phyloP scores from a whole-genome alignment of 1,140 invertebrate genomes.

The Andricus grossulariae region DNA sequence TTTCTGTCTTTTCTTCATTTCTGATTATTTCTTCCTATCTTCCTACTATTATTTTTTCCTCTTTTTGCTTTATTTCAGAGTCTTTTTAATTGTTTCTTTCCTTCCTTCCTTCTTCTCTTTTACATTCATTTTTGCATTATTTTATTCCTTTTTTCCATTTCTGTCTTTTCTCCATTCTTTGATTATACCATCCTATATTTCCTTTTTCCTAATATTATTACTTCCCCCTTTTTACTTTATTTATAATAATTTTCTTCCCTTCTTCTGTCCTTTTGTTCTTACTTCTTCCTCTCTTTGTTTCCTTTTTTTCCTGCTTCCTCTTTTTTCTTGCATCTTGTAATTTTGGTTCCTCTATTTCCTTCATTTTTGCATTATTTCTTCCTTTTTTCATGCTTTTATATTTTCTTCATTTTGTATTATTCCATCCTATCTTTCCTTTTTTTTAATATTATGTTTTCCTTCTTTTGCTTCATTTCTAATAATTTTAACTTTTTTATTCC shows the following conservation, averaged over 20 bases:
- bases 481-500: too few relatives aligned
- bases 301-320: not conserved
- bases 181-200: not conserved
- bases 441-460: too few relatives aligned
- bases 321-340: not conserved
- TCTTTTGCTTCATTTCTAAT: too few relatives aligned
- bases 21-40: not conserved
- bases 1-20: not conserved
- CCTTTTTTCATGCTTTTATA: too few relatives aligned
- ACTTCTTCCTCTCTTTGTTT: not conserved
- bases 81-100: too few relatives aligned
- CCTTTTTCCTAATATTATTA: not conserved
- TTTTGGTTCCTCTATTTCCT: not conserved
- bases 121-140: not conserved
- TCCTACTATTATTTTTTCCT: not conserved
- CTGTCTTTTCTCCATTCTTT: not conserved
- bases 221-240: not conserved
- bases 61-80: not conserved
- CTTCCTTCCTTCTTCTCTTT: too few relatives aligned
- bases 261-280: not conserved
- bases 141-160: too few relatives aligned
- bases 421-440: not conserved
- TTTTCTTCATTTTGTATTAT: not conserved
- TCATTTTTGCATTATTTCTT: too few relatives aligned
- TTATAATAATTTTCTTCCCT: not conserved